Conservation (phyloP, 2,888 invertebrate species). For the Chymomyza amoena region DNA sequence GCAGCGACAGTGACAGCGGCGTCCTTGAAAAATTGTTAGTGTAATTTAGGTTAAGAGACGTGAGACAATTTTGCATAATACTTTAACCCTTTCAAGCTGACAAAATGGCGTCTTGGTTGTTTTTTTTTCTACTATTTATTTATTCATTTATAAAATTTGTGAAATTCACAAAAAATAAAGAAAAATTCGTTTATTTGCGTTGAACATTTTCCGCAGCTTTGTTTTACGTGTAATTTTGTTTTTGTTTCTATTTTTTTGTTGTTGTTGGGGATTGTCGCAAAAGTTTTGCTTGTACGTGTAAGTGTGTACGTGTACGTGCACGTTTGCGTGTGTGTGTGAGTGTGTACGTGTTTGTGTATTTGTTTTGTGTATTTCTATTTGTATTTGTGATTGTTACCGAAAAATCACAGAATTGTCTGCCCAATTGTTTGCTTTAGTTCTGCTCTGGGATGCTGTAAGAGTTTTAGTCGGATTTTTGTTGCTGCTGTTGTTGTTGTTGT, state of each 20-base stretch:
- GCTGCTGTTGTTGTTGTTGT: neutral
- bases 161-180: neutral
- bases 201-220: neutral
- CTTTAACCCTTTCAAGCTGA: neutral
- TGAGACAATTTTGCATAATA: neutral
- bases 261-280: neutral
- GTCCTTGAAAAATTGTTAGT: neutral
- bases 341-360: neutral
- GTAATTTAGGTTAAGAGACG: neutral
- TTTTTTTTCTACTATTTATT: neutral
- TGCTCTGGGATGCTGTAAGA: neutral
- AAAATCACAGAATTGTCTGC: neutral
- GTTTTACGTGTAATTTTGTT: neutral
- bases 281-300: neutral
- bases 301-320: neutral
- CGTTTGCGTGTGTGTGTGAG: neutral
- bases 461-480: neutral
- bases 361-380: neutral
- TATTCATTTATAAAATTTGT: neutral
- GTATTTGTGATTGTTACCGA: neutral
- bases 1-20: neutral
- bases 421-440: neutral
- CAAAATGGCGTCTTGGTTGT: neutral
- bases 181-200: neutral
- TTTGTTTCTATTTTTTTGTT: neutral